phyloP scores from a whole-genome alignment of 2,797 vertebrate genomes.

The Setipinna tenuifilis region DNA sequence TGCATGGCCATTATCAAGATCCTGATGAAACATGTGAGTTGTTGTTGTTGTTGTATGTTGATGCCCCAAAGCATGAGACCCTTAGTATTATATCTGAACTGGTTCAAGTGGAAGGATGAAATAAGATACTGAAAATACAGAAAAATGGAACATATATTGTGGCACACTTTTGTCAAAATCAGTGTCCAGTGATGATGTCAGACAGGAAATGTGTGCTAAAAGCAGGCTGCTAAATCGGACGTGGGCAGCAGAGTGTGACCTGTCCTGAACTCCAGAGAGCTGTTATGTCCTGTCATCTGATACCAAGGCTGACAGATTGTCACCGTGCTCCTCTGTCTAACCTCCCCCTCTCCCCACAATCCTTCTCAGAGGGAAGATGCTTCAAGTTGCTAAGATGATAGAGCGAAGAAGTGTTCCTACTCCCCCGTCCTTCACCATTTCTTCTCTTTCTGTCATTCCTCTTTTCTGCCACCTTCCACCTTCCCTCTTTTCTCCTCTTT shows the following conservation, averaged over 20 bases:
- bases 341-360: slow-evolving; percentile 20
- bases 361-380: background rate
- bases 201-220: slow-evolving; percentile 7
- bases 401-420: slow-evolving; percentile 23
- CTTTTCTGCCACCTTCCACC: no score
- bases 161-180: background rate
- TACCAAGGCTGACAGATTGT: slow-evolving; percentile 41
- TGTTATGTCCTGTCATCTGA: slow-evolving; percentile 34
- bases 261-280: slow-evolving; percentile 1
- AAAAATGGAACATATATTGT: background rate
- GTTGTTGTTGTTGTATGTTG: no score
- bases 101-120: background rate
- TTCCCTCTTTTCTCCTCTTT: background rate
- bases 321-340: slow-evolving; percentile 35
- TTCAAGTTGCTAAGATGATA: slow-evolving; percentile 22
- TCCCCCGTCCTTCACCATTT: slow-evolving; percentile 10
- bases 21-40: no score
- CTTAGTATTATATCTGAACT: no score
- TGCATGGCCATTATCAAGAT: no score
- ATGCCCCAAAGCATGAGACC: no score
- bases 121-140: background rate
- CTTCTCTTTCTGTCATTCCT: background rate
- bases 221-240: background rate
- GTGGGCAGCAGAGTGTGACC: background rate
- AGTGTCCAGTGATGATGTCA: background rate